Evolutionary conservation across 2,888 invertebrate species (phyloP).

Genomic region (Cheilosia grossa): DNA sequence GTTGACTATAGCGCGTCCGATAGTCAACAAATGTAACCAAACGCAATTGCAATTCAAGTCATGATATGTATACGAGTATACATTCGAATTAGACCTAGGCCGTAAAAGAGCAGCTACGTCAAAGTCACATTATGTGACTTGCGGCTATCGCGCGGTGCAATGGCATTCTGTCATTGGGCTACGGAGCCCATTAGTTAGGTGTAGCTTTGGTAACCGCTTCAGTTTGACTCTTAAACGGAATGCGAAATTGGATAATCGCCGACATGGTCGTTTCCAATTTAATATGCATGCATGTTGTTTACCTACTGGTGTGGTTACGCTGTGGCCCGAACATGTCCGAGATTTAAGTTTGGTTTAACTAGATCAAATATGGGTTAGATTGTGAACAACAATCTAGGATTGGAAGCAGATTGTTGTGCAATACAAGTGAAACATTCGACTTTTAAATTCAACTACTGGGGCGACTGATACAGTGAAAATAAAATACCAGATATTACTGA

Average conservation of each 20-base stretch:
- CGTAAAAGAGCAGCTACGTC: conserved; percentile 1
- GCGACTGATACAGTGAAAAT: too few relatives aligned
- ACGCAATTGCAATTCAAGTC: conserved; percentile 26
- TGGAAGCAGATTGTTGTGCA: not conserved
- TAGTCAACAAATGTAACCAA: not conserved
- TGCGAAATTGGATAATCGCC: conserved; percentile 13
- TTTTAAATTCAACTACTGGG: too few relatives aligned
- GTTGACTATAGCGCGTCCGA: not conserved
- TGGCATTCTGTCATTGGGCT: conserved; percentile 1
- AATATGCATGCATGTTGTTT: not conserved
- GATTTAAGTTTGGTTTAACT: not conserved
- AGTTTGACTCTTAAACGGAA: not conserved
- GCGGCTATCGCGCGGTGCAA: not conserved
- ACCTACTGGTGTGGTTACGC: not conserved
- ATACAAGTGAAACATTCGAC: too few relatives aligned
- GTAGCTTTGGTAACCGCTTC: not conserved
- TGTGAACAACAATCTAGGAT: not conserved
- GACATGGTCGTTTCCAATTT: not conserved
- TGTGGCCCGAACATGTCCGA: not conserved
- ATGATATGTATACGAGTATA: not conserved
- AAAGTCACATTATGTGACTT: not conserved
- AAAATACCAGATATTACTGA: too few relatives aligned
- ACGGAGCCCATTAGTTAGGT: not conserved
- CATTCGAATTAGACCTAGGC: conserved; percentile 16
- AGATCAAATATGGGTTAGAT: not conserved